Conservation (phyloP, 1,140 invertebrate species). For the Rhagoletis pomonella region DNA sequence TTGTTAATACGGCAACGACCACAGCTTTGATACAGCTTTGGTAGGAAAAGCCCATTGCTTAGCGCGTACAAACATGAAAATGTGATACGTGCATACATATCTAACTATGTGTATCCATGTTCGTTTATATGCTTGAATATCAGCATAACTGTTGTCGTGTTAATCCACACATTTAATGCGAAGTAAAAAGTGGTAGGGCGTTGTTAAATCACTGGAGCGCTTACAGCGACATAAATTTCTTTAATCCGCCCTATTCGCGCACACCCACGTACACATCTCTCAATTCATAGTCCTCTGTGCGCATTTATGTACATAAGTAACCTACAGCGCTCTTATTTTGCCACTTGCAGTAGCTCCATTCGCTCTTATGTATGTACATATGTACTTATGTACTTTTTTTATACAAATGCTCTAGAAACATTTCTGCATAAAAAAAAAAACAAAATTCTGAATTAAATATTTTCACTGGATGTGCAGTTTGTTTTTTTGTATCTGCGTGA, state of each 20-base stretch:
- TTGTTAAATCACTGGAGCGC: slow-evolving; percentile 6
- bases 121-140: not conserved
- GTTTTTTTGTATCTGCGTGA: not conserved
- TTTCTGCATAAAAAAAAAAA: too few species aligned
- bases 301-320: not conserved
- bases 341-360: too few species aligned
- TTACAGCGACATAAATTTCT: not conserved
- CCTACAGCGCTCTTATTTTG: not conserved
- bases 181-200: not conserved
- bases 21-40: too few species aligned
- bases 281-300: not conserved
- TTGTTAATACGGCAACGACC: too few species aligned
- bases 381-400: too few species aligned
- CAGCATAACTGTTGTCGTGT: not conserved
- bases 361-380: too few species aligned
- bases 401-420: too few species aligned
- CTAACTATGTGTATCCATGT: not conserved
- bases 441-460: too few species aligned
- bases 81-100: too few species aligned
- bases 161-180: not conserved
- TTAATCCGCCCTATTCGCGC: not conserved
- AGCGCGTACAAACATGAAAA: too few species aligned
- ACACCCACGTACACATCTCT: not conserved
- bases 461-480: not conserved
- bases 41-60: too few species aligned